These are phyloP conservation scores for Galago senegalensis DNA, from an alignment of 2,797 vertebrate genomes.

Conservation along the genomic window DNA sequence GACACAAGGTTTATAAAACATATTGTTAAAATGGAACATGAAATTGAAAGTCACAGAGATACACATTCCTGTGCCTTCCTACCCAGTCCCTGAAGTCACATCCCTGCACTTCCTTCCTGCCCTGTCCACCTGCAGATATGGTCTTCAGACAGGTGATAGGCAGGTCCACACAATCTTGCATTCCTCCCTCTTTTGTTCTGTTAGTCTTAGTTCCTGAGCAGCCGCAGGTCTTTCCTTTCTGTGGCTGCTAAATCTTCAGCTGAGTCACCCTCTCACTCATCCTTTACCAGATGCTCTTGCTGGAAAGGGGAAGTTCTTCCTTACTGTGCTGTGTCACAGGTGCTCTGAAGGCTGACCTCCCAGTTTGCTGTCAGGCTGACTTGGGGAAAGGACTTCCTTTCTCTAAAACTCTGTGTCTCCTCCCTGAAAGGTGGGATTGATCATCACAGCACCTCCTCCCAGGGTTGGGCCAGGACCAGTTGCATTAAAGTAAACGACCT, in stretches of 20 bases:
- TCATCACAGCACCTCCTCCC: not conserved
- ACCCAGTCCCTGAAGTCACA: not conserved
- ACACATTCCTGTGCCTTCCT: not conserved
- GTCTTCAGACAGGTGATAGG: not conserved
- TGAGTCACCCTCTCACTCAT: rapidly evolving
- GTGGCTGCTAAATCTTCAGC: not conserved
- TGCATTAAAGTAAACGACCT: not conserved
- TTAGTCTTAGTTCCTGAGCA: not conserved
- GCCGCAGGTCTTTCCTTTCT: not conserved
- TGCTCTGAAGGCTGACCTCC: not conserved
- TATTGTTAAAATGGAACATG: not conserved
- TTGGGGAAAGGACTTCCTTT: not conserved
- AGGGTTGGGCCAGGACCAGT: not conserved
- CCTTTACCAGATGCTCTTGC: no score
- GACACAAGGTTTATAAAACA: not conserved
- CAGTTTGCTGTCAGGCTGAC: not conserved
- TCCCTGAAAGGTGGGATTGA: not conserved
- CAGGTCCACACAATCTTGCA: not conserved
- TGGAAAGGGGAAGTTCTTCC: not conserved
- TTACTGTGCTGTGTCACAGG: not conserved
- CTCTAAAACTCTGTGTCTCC: not conserved
- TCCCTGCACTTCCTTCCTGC: not conserved
- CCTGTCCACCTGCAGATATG: not conserved
- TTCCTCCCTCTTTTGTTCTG: not conserved
- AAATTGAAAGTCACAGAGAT: not conserved